These are phyloP conservation scores for Thamnophis sirtalis DNA, from an alignment of 2,113 vertebrate genomes.

Conservation along the genomic window DNA sequence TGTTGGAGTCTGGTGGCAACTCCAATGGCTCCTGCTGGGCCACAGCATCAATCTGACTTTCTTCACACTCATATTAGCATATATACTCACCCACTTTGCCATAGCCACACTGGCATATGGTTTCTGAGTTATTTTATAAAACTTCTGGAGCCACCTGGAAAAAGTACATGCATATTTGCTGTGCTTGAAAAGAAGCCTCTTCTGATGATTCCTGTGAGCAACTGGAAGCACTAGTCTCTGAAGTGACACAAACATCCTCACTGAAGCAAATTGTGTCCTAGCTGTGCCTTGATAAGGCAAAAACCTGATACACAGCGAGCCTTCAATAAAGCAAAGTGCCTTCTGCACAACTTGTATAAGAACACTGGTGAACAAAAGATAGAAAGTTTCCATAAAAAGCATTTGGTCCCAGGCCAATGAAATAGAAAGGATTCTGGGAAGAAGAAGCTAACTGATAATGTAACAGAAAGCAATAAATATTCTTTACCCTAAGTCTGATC, in stretches of 20 bases:
- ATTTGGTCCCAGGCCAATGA: background rate
- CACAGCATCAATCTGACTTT: background rate
- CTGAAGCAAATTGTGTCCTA: background rate
- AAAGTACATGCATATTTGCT: background rate
- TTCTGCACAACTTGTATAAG: background rate
- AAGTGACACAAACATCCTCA: background rate
- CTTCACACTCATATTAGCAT: background rate
- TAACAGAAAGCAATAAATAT: background rate
- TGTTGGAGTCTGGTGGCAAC: no score
- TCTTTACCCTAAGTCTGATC: background rate
- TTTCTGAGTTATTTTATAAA: background rate
- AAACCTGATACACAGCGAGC: background rate
- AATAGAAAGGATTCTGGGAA: background rate
- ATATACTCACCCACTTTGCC: background rate
- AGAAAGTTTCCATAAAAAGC: background rate
- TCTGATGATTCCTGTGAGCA: background rate
- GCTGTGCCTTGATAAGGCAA: background rate
- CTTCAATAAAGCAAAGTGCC: background rate
- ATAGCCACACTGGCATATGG: background rate
- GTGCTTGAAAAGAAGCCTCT: background rate
- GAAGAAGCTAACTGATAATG: background rate
- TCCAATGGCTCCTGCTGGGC: no score
- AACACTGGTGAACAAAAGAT: background rate
- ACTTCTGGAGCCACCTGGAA: background rate
- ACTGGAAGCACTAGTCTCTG: background rate